Percentiles rank a stretch among this genome's conserved stretches.
Conservation (phyloP, 2,113 vertebrate species). For the Lycaon pictus region DNA sequence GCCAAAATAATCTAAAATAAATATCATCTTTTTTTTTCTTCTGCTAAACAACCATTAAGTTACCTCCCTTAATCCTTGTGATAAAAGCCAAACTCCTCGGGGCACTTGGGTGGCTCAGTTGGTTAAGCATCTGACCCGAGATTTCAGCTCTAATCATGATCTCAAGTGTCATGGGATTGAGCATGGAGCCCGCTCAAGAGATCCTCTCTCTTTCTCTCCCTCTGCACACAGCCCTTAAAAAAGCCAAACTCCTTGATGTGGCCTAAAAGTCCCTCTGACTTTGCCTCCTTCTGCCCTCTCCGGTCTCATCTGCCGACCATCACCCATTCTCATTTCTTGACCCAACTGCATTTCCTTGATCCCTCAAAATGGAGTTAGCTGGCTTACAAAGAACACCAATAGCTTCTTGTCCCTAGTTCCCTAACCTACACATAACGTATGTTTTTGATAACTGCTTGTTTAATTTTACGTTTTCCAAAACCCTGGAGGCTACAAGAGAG, state of each 20-base stretch:
- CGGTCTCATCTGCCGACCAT: background rate
- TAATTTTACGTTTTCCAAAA: background rate
- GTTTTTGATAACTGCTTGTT: constrained; percentile 44
- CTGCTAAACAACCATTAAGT: constrained; percentile 1
- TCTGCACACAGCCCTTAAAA: background rate
- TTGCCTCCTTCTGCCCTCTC: background rate
- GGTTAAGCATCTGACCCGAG: background rate
- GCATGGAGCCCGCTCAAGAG: background rate
- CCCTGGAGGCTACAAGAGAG: background rate
- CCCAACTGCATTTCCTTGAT: background rate
- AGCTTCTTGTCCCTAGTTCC: background rate
- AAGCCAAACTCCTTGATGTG: background rate
- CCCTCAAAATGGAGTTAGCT: background rate
- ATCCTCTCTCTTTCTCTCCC: background rate
- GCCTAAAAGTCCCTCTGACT: background rate
- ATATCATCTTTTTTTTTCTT: background rate
- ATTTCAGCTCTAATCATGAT: background rate
- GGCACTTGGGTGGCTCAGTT: background rate
- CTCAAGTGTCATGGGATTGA: background rate
- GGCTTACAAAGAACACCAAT: background rate
- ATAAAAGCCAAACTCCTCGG: constrained; percentile 42
- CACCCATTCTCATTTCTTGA: background rate
- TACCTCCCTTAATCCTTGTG: background rate
- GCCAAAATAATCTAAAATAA: background rate
- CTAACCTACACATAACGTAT: background rate